Evolutionary conservation across 2,113 vertebrate species (phyloP).

Genomic region (Poeciliopsis occidentalis): DNA sequence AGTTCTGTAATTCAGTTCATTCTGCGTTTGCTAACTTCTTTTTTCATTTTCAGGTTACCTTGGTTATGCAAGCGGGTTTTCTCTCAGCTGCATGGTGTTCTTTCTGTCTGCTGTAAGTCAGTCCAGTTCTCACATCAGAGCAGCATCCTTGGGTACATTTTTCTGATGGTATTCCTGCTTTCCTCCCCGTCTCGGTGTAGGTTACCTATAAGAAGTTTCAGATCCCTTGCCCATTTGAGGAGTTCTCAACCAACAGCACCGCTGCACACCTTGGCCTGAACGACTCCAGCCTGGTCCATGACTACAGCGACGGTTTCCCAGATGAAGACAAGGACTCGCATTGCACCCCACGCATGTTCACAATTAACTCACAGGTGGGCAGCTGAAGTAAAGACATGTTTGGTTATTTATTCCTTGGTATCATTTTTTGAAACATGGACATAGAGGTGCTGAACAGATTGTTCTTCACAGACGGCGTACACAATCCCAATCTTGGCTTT

Average conservation of each 20-base stretch:
- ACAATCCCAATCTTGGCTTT: constrained; percentile 98
- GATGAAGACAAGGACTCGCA: constrained; percentile 63
- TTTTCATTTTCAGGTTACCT: constrained; percentile 87
- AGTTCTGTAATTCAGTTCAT: neutral
- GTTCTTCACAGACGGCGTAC: constrained; percentile 87
- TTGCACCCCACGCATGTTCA: constrained; percentile 88
- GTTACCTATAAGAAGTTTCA: constrained; percentile 98
- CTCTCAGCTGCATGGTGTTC: constrained; percentile 98
- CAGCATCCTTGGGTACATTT: constrained; percentile 20
- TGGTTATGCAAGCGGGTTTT: constrained; percentile 96
- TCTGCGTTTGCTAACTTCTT: neutral
- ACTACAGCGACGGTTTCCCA: constrained; percentile 67
- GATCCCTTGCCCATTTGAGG: constrained; percentile 87
- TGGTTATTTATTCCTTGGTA: neutral
- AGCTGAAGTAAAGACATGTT: neutral
- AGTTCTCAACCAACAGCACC: constrained; percentile 78
- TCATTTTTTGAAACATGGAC: neutral
- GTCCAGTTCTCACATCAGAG: constrained; percentile 17
- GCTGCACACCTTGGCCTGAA: constrained; percentile 40
- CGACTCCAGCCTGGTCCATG: constrained; percentile 45
- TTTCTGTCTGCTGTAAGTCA: constrained; percentile 91
- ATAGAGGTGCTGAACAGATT: neutral
- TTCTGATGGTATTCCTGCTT: neutral
- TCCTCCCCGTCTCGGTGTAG: constrained; percentile 64
- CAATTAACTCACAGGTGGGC: constrained; percentile 91